Conservation (phyloP, 2,797 vertebrate genomes). For the Microhierax caerulescens region DNA sequence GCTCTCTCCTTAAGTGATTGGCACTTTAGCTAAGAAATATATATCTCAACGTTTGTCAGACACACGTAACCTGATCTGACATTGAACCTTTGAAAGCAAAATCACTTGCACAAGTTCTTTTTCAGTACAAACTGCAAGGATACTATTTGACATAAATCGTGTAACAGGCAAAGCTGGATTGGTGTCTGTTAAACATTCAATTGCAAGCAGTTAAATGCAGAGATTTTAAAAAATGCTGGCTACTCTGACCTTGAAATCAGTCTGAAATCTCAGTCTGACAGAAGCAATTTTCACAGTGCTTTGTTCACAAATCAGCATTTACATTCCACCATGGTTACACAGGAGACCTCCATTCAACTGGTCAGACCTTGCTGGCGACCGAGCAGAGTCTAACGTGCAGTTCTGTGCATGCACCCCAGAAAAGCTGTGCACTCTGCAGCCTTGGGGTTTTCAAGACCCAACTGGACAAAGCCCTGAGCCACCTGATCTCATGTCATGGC, state of each 20-base stretch:
- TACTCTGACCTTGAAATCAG: not conserved
- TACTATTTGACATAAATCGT: not conserved
- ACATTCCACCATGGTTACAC: not conserved
- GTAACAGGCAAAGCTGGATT: not conserved
- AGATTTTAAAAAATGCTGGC: not conserved
- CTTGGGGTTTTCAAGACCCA: not conserved
- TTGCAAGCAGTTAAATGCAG: not conserved
- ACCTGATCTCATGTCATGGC: not conserved
- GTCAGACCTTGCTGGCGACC: not conserved
- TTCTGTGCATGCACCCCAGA: not conserved
- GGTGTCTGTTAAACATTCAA: not conserved
- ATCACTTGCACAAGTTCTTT: rapidly evolving
- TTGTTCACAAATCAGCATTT: rapidly evolving
- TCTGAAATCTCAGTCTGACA: not conserved
- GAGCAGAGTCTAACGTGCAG: not conserved
- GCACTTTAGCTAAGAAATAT: not conserved
- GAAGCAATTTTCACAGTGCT: not conserved
- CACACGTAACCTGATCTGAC: not conserved
- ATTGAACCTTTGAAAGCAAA: not conserved
- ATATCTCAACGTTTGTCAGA: not conserved
- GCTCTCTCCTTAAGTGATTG: not conserved
- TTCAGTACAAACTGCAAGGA: not conserved
- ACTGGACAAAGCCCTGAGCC: not conserved
- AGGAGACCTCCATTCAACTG: not conserved
- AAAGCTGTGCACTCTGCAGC: not conserved